Conservation (phyloP, 1,140 invertebrate genomes). For the Pogonus chalceus region DNA sequence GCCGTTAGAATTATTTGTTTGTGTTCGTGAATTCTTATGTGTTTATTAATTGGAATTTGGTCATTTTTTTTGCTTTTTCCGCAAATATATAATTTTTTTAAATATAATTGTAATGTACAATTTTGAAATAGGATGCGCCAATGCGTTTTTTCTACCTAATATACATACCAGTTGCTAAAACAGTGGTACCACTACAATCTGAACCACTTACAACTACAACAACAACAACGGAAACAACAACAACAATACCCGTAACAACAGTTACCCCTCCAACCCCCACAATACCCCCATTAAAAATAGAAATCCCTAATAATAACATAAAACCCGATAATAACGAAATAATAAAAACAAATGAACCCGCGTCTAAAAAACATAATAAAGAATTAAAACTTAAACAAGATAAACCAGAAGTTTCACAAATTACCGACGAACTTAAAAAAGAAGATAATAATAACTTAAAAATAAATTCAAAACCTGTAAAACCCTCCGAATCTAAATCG, state of each 20-base stretch:
- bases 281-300: not conserved
- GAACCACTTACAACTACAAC: conserved; percentile 10
- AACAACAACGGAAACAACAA: conserved; percentile 9
- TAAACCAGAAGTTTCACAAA: not conserved
- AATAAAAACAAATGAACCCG: not conserved
- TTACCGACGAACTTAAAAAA: not conserved
- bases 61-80: too few relatives aligned
- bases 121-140: conserved; percentile 41
- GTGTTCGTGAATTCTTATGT: too few relatives aligned
- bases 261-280: not conserved
- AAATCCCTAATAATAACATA: not conserved
- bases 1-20: too few relatives aligned
- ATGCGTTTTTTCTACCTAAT: conserved; percentile 54
- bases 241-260: not conserved
- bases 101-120: conserved; percentile 6
- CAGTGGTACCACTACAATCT: not conserved
- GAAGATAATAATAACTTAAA: not conserved
- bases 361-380: conserved; percentile 8
- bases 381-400: conserved; percentile 20
- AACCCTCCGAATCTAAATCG: not conserved
- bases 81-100: too few relatives aligned
- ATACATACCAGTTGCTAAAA: conserved; percentile 25
- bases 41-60: too few relatives aligned
- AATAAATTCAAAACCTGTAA: not conserved
- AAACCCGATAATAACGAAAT: not conserved